These are phyloP conservation scores for Schizopygopsis pylzovi DNA, from an alignment of 2,797 vertebrate genomes.

Conservation along the genomic window DNA sequence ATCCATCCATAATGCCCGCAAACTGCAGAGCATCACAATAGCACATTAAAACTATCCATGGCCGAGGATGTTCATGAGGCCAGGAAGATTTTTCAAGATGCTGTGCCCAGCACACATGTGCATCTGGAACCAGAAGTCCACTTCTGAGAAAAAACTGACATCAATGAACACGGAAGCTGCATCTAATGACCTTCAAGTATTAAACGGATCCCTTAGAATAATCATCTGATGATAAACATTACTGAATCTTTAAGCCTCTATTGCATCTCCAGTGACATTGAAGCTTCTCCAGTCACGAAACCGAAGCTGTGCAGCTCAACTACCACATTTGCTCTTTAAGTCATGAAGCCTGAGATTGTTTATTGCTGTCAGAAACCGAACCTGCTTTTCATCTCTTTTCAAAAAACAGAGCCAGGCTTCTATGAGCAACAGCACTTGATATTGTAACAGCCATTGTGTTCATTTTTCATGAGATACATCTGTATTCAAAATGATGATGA, in stretches of 20 bases:
- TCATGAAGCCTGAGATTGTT: slow-evolving; percentile 43
- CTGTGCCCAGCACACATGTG: not conserved
- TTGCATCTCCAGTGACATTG: not conserved
- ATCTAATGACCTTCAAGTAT: not conserved
- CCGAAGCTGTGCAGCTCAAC: slow-evolving; percentile 9
- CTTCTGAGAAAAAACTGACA: not conserved
- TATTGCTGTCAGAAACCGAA: slow-evolving; percentile 36
- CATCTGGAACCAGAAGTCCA: slow-evolving; percentile 12
- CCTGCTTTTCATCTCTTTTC: slow-evolving; percentile 44
- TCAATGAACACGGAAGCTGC: not conserved
- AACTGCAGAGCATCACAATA: slow-evolving; percentile 49
- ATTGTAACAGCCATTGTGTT: slow-evolving; percentile 22
- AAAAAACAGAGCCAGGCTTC: slow-evolving; percentile 29
- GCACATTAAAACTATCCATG: slow-evolving; percentile 35
- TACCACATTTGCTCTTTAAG: slow-evolving; percentile 13
- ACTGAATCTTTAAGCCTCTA: not conserved
- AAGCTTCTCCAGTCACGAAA: not conserved
- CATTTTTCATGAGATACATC: slow-evolving; percentile 16
- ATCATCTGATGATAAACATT: slow-evolving; percentile 13
- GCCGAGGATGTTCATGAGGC: slow-evolving; percentile 7
- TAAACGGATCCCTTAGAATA: not conserved
- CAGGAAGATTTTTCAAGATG: not conserved
- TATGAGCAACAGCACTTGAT: slow-evolving; percentile 22
- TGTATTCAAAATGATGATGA: slow-evolving; percentile 10
- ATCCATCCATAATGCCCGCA: slow-evolving; percentile 59